Evolutionary conservation across 2,888 invertebrate species (phyloP).

Genomic region (Drosophila picticornis): DNA sequence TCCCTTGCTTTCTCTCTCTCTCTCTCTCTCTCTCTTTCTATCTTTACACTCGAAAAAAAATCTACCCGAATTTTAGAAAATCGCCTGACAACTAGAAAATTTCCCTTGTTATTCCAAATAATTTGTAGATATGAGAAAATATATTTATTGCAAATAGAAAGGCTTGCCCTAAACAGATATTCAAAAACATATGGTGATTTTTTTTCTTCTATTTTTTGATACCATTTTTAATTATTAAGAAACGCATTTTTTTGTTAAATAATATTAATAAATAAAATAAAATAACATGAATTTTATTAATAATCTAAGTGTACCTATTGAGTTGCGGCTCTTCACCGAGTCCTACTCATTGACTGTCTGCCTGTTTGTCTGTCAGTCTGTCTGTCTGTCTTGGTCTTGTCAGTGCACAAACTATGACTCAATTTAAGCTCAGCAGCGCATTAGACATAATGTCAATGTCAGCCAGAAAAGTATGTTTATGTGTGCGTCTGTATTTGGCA

Average conservation of each 20-base stretch:
- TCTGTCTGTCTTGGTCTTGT: conserved; percentile 33
- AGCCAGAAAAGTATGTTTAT: conserved; percentile 15
- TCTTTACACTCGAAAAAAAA: conserved; percentile 14
- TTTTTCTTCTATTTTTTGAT: background rate
- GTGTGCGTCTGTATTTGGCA: conserved; percentile 24
- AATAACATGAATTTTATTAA: background rate
- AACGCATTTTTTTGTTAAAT: background rate
- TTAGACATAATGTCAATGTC: conserved; percentile 60
- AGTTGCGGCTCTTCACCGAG: background rate
- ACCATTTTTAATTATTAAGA: background rate
- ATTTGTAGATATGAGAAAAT: background rate
- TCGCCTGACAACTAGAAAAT: background rate
- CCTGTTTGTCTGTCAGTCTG: conserved; percentile 31
- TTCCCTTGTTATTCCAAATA: background rate
- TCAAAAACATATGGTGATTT: background rate
- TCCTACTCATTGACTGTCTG: conserved; percentile 43
- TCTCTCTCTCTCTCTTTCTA: background rate
- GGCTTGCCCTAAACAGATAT: background rate
- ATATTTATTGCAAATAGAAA: background rate
- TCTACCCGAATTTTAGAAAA: background rate
- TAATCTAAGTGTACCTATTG: background rate
- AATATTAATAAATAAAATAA: background rate
- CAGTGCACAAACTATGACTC: conserved; percentile 54
- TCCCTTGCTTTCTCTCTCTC: conserved; percentile 2
- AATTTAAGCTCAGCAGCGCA: conserved; percentile 49